Conservation (phyloP, 1,140 invertebrate genomes). For the Trachymyrmex septentrionalis region DNA sequence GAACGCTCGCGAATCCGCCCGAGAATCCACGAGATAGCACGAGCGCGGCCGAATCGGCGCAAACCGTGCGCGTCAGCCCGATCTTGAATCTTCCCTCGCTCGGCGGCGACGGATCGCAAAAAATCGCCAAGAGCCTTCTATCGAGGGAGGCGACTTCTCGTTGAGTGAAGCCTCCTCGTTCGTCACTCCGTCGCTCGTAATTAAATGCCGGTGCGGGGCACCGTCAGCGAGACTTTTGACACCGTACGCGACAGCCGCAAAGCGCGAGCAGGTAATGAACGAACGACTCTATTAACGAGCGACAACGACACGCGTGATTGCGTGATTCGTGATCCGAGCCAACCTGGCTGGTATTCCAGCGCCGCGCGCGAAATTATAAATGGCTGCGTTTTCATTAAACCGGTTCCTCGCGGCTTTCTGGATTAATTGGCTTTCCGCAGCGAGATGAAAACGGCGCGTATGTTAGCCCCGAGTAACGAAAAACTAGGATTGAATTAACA, state of each 20-base stretch:
- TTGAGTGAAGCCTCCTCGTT: background rate
- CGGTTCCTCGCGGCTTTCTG: background rate
- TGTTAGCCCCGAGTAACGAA: background rate
- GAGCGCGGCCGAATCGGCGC: slow-evolving; percentile 29
- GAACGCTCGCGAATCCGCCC: background rate
- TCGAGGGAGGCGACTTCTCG: background rate
- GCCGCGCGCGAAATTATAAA: background rate
- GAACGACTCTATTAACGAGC: background rate
- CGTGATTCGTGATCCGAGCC: background rate
- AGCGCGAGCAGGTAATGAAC: background rate
- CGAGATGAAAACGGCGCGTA: background rate
- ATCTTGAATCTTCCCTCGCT: background rate
- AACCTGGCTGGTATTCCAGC: background rate
- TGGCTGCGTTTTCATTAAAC: background rate
- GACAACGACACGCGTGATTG: background rate
- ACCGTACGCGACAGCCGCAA: background rate
- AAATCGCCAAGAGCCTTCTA: background rate
- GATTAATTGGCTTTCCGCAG: background rate
- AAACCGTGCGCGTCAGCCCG: background rate
- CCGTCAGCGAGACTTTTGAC: slow-evolving; percentile 12
- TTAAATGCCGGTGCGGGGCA: background rate
- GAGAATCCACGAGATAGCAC: slow-evolving; percentile 16
- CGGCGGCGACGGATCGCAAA: background rate
- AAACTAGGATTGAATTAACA: slow-evolving; percentile 28
- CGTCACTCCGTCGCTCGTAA: slow-evolving; percentile 7